Base-by-base conservation (phyloP, 2,888 invertebrate species). In the Panzeria rudis region DNA sequence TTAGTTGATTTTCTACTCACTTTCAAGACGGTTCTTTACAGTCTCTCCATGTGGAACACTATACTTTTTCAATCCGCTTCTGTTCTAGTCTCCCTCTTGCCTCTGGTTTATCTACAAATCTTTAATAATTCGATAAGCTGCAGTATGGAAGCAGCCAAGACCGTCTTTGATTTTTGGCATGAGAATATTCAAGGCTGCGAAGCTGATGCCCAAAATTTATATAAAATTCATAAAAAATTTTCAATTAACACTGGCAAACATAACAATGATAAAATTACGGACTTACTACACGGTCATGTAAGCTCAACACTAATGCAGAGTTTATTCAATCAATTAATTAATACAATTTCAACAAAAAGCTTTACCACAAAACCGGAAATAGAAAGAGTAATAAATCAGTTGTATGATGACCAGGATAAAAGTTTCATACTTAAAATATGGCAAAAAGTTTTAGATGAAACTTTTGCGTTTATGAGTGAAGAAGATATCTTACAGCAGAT, bases 371-470 rank as follows among this genome's bases (percentile, higher is more conserved):
- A 79, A 35, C 62, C 79, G n/a, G 44, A 62, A n/a, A 44, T 72
- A 7, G 54, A 72, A 29, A 64, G 54, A 15, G 25, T 79, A 17
- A 47, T 79, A 13, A 62, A 72, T 62, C 20, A 79, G 2, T n/a
- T 79, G 25, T 79, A 72, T 32, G n/a, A 50, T 0, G 71, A 44
- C 17, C 44, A 72, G 20, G 54, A 79, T 20, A 72, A 71, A 54
- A 64, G 8, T 35, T 71, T 54, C 5, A 20, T 64, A 9, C 23
- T 54, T 3, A 54, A 79, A 47, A 69, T 86, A 25, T 86, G 85
- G 64, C 81, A 85, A 62, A 76, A 82, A 8, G 56, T 79, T 20
- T 17, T 87, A 32, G 82, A 77, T 8, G 84, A 72, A 41, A 62
- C 77, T 13, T 77, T 56, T 35, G 20, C 68, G 17, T 85, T 84